Evolutionary conservation across 2,888 invertebrate genomes (phyloP).

Genomic region (Steinernema hermaphroditum): DNA sequence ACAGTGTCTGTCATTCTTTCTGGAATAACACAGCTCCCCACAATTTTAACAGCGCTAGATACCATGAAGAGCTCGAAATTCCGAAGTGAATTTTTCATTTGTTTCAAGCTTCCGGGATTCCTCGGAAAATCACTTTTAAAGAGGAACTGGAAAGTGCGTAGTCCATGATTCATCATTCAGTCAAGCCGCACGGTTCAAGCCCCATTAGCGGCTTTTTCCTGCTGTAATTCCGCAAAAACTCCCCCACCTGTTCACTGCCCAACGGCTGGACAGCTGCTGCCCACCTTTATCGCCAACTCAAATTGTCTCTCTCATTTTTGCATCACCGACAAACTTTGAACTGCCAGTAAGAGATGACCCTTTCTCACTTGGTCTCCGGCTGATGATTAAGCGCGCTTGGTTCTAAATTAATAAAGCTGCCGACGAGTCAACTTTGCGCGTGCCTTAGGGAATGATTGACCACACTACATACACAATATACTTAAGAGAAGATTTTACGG

Average conservation of each 20-base stretch:
- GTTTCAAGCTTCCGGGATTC: no score
- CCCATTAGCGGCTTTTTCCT: slow-evolving; percentile 7
- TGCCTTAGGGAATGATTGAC: not conserved
- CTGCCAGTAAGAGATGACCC: no score
- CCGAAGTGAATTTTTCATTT: no score
- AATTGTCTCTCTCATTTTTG: no score
- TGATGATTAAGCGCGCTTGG: no score
- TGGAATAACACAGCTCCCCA: no score
- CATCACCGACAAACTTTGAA: no score
- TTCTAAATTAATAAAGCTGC: not conserved
- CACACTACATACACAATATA: not conserved
- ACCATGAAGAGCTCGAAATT: no score
- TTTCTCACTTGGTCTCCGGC: no score
- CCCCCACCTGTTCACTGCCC: not conserved
- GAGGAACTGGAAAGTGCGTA: not conserved
- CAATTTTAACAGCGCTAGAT: no score
- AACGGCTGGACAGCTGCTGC: not conserved
- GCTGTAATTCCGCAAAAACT: slow-evolving; percentile 21
- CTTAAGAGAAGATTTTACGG: slow-evolving; percentile 2
- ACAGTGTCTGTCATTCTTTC: no score
- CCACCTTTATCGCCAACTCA: not conserved
- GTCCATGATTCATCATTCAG: not conserved
- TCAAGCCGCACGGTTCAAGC: not conserved
- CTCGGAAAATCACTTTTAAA: no score
- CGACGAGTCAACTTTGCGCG: not conserved